A percentile compares a stretch with the other conserved stretches of the same genome.
These are phyloP conservation scores for Crypturellus undulatus DNA, from an alignment of 2,113 vertebrate genomes.

Conservation along the genomic window DNA sequence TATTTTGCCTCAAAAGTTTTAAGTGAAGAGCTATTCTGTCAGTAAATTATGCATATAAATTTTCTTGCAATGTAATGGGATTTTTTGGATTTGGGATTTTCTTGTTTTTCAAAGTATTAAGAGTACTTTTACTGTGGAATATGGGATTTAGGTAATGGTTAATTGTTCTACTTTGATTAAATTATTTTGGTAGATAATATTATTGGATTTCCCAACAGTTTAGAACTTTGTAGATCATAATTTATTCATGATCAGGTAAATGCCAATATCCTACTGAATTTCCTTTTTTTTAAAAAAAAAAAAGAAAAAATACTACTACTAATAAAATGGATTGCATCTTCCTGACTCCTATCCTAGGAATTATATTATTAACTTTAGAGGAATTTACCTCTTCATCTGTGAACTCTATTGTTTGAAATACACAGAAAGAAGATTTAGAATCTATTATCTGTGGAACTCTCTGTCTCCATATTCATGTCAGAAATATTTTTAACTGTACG, in stretches of 20 bases:
- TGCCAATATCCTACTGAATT: not conserved
- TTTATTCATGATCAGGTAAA: not conserved
- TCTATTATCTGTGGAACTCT: not conserved
- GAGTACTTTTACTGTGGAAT: not conserved
- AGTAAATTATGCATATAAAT: not conserved
- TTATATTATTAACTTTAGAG: not conserved
- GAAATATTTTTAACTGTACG: not conserved
- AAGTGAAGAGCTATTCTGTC: not conserved
- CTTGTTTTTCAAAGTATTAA: not conserved
- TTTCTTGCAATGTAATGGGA: not conserved
- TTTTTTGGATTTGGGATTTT: not conserved
- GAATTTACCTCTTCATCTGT: not conserved
- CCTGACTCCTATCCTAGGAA: not conserved
- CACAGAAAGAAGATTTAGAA: not conserved
- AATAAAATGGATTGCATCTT: not conserved
- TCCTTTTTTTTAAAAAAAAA: not conserved
- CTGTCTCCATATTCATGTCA: not conserved
- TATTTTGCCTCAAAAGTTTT: not conserved
- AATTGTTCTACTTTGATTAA: not conserved
- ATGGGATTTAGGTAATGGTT: not conserved
- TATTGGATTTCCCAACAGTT: not conserved
- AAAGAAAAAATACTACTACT: not conserved
- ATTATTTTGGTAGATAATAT: not conserved
- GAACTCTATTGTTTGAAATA: not conserved
- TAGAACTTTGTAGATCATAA: not conserved